phyloP scores from a whole-genome alignment of 2,888 invertebrate species.

The Hemistola chrysoprasaria region DNA sequence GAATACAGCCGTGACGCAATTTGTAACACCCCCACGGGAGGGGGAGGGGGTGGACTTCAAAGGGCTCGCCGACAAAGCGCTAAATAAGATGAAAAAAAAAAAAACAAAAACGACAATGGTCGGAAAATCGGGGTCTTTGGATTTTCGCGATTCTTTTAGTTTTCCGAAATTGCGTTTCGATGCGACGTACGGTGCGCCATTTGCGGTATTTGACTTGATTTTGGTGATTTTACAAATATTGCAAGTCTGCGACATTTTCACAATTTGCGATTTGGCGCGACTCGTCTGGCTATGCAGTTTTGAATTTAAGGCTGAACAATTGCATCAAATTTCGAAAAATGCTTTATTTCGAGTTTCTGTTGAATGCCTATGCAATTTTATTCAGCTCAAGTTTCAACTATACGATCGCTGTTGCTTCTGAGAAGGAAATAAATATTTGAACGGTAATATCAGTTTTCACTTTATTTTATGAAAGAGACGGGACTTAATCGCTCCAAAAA shows the following conservation, averaged over 20 bases:
- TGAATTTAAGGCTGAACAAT: no score
- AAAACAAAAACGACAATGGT: slow-evolving; percentile 74
- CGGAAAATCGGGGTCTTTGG: slow-evolving; percentile 72
- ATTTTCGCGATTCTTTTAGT: slow-evolving; percentile 63
- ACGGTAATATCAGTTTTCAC: no score
- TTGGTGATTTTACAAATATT: background rate
- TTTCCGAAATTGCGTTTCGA: slow-evolving; percentile 57
- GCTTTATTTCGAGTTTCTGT: no score
- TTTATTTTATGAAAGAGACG: no score
- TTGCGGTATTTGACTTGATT: slow-evolving; percentile 43
- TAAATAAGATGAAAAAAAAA: slow-evolving; percentile 81
- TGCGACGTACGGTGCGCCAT: slow-evolving; percentile 19
- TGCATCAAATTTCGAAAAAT: no score
- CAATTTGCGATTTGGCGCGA: slow-evolving; percentile 4
- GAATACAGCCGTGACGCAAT: slow-evolving; percentile 74
- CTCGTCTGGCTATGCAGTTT: no score
- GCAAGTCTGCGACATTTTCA: no score
- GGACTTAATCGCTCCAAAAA: no score
- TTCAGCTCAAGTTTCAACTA: no score
- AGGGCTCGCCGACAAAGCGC: slow-evolving; percentile 79
- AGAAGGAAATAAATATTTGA: no score
- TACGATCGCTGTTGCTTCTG: no score
- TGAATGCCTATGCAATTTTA: no score
- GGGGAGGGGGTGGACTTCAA: slow-evolving; percentile 65
- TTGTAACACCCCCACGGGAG: slow-evolving; percentile 64